Conservation (phyloP, 2,113 vertebrate species). For the Labeo catla region DNA sequence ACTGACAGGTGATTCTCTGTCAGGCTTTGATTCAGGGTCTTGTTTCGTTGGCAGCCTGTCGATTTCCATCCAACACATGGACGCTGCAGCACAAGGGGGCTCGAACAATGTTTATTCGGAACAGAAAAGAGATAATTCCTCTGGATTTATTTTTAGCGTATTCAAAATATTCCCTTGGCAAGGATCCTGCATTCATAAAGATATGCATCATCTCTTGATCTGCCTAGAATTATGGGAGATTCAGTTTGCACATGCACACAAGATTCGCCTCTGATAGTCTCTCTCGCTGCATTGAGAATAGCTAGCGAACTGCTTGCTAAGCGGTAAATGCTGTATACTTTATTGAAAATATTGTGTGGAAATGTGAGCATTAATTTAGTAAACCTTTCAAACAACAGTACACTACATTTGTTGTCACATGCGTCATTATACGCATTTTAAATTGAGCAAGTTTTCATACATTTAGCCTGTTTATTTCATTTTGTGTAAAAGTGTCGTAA, state of each 20-base stretch:
- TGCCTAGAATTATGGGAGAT: not conserved
- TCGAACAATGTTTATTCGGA: not conserved
- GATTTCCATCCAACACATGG: constrained; percentile 13
- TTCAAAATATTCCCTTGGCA: constrained; percentile 14
- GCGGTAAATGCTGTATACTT: not conserved
- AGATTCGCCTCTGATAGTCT: constrained; percentile 45
- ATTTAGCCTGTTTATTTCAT: not conserved
- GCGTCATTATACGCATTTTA: not conserved
- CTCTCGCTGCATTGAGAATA: not conserved
- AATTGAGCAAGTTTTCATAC: not conserved
- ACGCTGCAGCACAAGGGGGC: not conserved
- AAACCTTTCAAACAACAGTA: not conserved
- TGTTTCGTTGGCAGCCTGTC: constrained; percentile 19
- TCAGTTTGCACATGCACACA: constrained; percentile 16
- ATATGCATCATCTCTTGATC: constrained; percentile 26
- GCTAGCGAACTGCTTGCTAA: not conserved
- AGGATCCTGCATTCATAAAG: constrained; percentile 17
- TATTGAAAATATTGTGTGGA: not conserved
- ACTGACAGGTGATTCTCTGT: constrained; percentile 42
- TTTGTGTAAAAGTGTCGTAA: not conserved
- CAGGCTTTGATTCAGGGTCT: constrained; percentile 45
- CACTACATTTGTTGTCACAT: not conserved
- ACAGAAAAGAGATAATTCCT: constrained; percentile 18
- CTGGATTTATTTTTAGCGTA: constrained; percentile 25
- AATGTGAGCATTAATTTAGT: not conserved